Percentiles rank a stretch among this genome's conserved stretches.
These are phyloP conservation scores for Tympanoctomys barrerae DNA, from an alignment of 2,797 vertebrate genomes.

Conservation along the genomic window DNA sequence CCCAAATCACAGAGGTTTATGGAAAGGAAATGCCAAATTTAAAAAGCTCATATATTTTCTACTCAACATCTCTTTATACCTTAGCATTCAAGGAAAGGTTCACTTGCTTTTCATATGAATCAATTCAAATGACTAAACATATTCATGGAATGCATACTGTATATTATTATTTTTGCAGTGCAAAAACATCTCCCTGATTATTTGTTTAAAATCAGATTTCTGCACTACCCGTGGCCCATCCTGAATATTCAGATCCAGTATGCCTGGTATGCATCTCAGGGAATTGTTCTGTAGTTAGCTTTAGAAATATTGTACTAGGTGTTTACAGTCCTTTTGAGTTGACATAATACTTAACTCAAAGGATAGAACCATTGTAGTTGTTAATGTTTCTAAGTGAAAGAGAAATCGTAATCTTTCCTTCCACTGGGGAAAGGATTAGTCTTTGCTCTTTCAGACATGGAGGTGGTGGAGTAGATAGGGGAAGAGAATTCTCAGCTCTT, in stretches of 20 bases:
- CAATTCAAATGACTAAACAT: slow-evolving; percentile 40
- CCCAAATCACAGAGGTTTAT: slow-evolving; percentile 29
- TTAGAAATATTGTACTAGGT: background rate
- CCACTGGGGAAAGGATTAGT: background rate
- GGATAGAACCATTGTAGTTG: background rate
- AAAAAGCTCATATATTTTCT: background rate
- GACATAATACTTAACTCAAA: slow-evolving; percentile 3
- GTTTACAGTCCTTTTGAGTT: background rate
- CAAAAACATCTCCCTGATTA: slow-evolving; percentile 6
- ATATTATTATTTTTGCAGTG: background rate
- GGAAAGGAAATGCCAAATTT: background rate
- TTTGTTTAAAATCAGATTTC: slow-evolving; percentile 35
- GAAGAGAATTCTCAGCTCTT: background rate
- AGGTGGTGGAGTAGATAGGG: background rate
- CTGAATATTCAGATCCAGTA: background rate
- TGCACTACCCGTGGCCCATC: background rate
- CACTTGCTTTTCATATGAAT: slow-evolving; percentile 45
- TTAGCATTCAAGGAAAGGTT: slow-evolving; percentile 18
- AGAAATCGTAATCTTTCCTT: background rate
- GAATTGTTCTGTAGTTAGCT: background rate
- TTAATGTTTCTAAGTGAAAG: background rate
- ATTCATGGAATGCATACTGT: slow-evolving; percentile 20
- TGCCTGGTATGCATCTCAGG: background rate
- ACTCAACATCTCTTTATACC: background rate
- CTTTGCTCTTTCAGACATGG: background rate